Conservation (phyloP, 1,140 invertebrate species). For the Leucophenga varia region DNA sequence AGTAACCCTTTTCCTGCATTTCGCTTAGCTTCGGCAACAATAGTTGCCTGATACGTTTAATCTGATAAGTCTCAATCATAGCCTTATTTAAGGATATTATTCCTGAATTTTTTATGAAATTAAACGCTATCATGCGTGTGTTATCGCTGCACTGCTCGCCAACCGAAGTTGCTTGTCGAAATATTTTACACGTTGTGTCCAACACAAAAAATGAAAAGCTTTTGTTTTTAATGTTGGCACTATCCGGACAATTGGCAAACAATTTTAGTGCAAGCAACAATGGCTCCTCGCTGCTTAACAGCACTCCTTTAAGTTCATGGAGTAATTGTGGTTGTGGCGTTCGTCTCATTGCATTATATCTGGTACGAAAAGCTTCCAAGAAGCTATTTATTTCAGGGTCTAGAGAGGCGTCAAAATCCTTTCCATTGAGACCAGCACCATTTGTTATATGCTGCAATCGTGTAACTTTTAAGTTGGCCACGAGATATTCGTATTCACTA, state of each 20-base stretch:
- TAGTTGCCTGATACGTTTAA: constrained; percentile 58
- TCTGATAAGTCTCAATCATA: constrained; percentile 60
- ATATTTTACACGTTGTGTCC: constrained; percentile 61
- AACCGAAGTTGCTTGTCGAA: constrained; percentile 32
- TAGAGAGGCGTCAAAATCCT: constrained; percentile 40
- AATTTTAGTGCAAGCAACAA: constrained; percentile 60
- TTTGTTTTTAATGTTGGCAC: constrained; percentile 61
- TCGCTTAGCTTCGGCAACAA: constrained; percentile 61
- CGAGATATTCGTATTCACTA: constrained; percentile 26
- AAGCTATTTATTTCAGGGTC: constrained; percentile 32
- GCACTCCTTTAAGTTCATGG: constrained; percentile 58
- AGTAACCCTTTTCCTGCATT: constrained; percentile 60
- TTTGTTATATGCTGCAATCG: constrained; percentile 47
- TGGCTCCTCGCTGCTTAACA: constrained; percentile 59
- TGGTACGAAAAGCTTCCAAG: constrained; percentile 36
- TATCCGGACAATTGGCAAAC: constrained; percentile 62
- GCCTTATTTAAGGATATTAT: constrained; percentile 60
- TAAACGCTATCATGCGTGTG: constrained; percentile 64
- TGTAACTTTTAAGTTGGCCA: constrained; percentile 43
- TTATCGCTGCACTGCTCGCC: constrained; percentile 54
- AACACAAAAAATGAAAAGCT: constrained; percentile 63
- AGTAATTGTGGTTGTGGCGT: constrained; percentile 57
- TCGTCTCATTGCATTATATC: constrained; percentile 61
- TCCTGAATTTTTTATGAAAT: constrained; percentile 61
- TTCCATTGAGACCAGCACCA: constrained; percentile 46